Conservation (phyloP, 2,113 vertebrate genomes). For the Microcebus tavaratra region DNA sequence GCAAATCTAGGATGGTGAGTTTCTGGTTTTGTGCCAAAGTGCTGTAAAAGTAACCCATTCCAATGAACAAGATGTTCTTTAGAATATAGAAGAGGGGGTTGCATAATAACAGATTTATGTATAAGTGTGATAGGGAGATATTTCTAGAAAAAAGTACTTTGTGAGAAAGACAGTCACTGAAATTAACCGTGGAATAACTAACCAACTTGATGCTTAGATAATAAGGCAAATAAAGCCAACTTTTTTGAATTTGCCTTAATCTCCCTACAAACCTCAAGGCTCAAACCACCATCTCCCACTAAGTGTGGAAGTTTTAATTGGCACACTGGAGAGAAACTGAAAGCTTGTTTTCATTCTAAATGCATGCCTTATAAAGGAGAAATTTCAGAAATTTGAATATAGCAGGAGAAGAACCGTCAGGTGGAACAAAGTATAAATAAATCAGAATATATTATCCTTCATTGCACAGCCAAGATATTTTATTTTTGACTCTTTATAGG, state of each 20-base stretch:
- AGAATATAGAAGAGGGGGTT: neutral
- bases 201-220: neutral
- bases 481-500: neutral
- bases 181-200: neutral
- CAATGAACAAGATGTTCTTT: neutral
- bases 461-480: neutral
- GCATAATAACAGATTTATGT: neutral
- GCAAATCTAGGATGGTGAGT: neutral
- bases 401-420: neutral
- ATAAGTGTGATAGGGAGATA: neutral
- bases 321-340: neutral
- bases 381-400: neutral
- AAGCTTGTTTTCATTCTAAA: constrained; percentile 31
- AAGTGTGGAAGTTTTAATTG: constrained; percentile 18
- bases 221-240: neutral
- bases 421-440: neutral
- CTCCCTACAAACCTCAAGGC: neutral
- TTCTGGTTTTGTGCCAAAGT: neutral
- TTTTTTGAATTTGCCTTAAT: neutral
- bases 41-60: neutral
- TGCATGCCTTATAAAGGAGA: neutral
- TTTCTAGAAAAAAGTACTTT: neutral
- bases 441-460: neutral
- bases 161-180: neutral
- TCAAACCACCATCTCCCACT: neutral